Conservation (phyloP, 2,888 invertebrate species). For the Tethea ocularis region DNA sequence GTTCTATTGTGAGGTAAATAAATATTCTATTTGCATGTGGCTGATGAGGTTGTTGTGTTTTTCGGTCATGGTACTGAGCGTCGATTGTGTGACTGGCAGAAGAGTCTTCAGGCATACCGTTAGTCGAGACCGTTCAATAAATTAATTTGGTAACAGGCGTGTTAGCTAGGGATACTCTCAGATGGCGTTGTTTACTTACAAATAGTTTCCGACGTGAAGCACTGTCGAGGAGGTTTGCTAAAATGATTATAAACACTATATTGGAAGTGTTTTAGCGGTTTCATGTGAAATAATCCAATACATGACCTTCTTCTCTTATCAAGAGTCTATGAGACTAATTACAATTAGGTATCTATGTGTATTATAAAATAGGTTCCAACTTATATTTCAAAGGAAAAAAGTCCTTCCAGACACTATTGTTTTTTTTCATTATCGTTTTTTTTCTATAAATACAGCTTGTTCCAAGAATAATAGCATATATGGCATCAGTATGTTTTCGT, state of each 20-base stretch:
- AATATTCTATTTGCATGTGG: constrained; percentile 26
- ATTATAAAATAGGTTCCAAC: no score
- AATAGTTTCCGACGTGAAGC: constrained; percentile 28
- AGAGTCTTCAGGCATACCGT: constrained; percentile 77
- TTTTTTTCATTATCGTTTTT: background rate
- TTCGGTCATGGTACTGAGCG: constrained; percentile 26
- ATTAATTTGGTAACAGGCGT: constrained; percentile 68
- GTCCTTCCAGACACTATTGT: background rate
- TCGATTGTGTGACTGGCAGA: constrained; percentile 68
- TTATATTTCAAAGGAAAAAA: no score
- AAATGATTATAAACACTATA: background rate
- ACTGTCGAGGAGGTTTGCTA: background rate
- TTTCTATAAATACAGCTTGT: background rate
- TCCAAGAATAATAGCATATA: constrained; percentile 1
- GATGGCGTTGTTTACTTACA: constrained; percentile 24
- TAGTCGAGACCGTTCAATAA: constrained; percentile 72
- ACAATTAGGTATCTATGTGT: no score
- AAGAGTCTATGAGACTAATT: background rate
- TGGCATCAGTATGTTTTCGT: constrained; percentile 3
- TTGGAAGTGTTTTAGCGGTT: background rate
- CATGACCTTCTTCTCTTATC: background rate
- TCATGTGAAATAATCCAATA: background rate
- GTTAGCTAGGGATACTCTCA: constrained; percentile 37
- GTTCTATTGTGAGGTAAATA: constrained; percentile 39
- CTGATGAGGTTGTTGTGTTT: constrained; percentile 29